Percentiles rank a stretch among this genome's conserved stretches.
These are phyloP conservation scores for Seriola dumerili DNA, from an alignment of 2,113 vertebrate genomes.

Conservation along the genomic window DNA sequence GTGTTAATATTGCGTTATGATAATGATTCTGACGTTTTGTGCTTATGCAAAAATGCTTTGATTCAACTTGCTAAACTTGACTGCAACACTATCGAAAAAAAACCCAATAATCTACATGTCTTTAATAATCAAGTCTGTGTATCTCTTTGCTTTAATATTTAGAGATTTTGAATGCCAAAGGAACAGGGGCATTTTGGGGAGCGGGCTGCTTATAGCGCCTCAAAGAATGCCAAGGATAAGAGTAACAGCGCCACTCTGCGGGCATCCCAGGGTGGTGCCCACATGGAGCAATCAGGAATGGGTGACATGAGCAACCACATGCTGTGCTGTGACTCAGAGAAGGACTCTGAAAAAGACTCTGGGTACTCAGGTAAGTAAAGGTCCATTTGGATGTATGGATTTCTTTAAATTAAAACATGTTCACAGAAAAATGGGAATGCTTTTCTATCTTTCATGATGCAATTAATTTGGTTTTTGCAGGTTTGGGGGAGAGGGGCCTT, in stretches of 20 bases:
- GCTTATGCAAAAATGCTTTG: background rate
- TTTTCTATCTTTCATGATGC: too few species aligned
- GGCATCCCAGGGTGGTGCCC: slow-evolving; percentile 54
- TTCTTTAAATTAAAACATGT: too few species aligned
- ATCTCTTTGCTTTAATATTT: slow-evolving; percentile 1
- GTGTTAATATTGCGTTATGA: background rate
- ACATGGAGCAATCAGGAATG: slow-evolving; percentile 25
- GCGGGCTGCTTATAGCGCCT: slow-evolving; percentile 33
- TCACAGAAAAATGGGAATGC: too few species aligned
- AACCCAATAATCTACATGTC: background rate
- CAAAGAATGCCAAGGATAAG: slow-evolving; percentile 77
- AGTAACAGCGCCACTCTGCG: slow-evolving; percentile 76
- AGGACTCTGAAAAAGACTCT: slow-evolving; percentile 80
- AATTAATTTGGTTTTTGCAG: too few species aligned
- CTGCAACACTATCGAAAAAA: too few species aligned
- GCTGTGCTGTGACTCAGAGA: slow-evolving; percentile 72
- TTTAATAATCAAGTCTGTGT: background rate
- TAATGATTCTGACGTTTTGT: background rate
- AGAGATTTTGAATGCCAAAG: slow-evolving; percentile 72
- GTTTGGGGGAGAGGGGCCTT: too few species aligned
- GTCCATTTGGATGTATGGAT: background rate
- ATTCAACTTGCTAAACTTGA: too few species aligned
- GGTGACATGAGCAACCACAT: slow-evolving; percentile 37
- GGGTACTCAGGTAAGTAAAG: slow-evolving; percentile 76
- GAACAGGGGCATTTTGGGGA: slow-evolving; percentile 64